Percentiles rank a stretch among this genome's conserved stretches.
Conservation (phyloP, 1,140 invertebrate species). For the Anagrus nilaparvatae region DNA sequence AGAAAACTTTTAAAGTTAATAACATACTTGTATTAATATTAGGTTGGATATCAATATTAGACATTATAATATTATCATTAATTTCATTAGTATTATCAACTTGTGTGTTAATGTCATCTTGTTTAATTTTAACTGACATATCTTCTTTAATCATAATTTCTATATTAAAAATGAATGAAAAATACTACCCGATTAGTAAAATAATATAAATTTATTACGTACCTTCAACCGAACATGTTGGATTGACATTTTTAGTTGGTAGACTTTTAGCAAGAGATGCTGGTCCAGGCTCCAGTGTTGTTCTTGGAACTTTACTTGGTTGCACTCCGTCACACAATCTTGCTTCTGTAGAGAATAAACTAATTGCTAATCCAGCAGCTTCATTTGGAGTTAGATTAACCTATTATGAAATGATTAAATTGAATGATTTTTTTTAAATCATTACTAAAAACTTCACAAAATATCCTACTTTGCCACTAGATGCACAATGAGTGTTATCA, state of each 20-base stretch:
- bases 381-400: conserved; percentile 71
- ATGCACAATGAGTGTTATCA: conserved; percentile 78
- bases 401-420: not conserved
- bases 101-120: not conserved
- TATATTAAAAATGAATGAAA: not conserved
- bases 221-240: conserved; percentile 40
- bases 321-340: conserved; percentile 63
- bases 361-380: conserved; percentile 77
- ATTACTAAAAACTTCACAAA: conserved; percentile 5
- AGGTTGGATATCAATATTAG: conserved; percentile 9
- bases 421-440: conserved; percentile 8
- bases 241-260: conserved; percentile 42
- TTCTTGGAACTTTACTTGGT: conserved; percentile 62
- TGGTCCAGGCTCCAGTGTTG: conserved; percentile 41
- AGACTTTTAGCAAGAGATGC: conserved; percentile 47
- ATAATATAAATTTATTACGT: conserved; percentile 13
- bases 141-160: conserved; percentile 6
- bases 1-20: not conserved
- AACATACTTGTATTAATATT: conserved; percentile 8
- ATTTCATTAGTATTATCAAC: conserved; percentile 13
- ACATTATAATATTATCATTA: conserved; percentile 13
- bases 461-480: conserved; percentile 64
- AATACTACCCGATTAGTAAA: too few species aligned
- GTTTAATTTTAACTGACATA: not conserved
- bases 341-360: conserved; percentile 75